These are phyloP conservation scores for Anoplophora glabripennis DNA, from an alignment of 1,140 invertebrate genomes.

Conservation along the genomic window DNA sequence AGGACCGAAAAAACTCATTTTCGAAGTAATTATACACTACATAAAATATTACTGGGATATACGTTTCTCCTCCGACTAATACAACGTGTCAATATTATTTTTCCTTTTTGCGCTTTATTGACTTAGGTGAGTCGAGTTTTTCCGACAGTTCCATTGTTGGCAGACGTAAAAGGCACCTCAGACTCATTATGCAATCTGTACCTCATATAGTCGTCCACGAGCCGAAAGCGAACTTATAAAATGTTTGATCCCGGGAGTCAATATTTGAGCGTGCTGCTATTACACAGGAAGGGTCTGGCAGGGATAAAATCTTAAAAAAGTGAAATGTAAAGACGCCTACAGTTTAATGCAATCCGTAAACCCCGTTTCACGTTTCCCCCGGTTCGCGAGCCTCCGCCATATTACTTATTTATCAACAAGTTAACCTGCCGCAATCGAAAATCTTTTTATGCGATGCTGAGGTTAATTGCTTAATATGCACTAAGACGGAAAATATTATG, in stretches of 20 bases:
- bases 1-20: too few species aligned
- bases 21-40: too few species aligned
- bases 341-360: slow-evolving; percentile 23
- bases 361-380: slow-evolving; percentile 12
- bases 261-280: slow-evolving; percentile 22
- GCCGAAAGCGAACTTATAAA: slow-evolving; percentile 20
- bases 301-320: slow-evolving; percentile 2
- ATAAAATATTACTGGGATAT: too few species aligned
- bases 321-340: slow-evolving; percentile 19
- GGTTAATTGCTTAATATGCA: slow-evolving; percentile 15
- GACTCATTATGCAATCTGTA: slow-evolving; percentile 20
- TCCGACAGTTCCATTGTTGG: too few species aligned
- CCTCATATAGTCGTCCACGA: slow-evolving; percentile 9
- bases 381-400: slow-evolving; percentile 12
- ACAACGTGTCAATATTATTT: slow-evolving; percentile 1
- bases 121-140: too few species aligned
- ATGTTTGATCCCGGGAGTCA: slow-evolving; percentile 24
- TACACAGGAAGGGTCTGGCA: slow-evolving; percentile 14
- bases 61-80: background rate
- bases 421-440: slow-evolving; percentile 21
- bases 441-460: slow-evolving; percentile 15
- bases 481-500: slow-evolving; percentile 14
- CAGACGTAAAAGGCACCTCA: slow-evolving; percentile 2
- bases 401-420: slow-evolving; percentile 22
- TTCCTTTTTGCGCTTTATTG: background rate